phyloP scores from a whole-genome alignment of 2,888 invertebrate genomes.

The Clepsis dumicolana region DNA sequence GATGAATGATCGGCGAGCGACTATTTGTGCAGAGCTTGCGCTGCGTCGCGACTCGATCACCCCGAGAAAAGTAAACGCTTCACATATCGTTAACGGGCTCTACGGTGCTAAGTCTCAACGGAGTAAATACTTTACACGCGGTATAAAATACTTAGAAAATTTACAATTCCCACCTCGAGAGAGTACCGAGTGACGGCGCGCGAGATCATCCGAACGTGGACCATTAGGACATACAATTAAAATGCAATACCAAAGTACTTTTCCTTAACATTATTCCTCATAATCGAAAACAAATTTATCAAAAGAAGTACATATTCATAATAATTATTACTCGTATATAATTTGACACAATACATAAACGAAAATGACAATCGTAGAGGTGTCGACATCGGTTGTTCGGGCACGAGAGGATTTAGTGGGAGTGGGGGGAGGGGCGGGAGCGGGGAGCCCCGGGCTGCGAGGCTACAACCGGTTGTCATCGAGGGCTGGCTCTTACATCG shows the following conservation, averaged over 20 bases:
- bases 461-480: slow-evolving; percentile 72
- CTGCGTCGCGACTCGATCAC: slow-evolving; percentile 50
- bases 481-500: slow-evolving; percentile 82
- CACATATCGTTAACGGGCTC: slow-evolving; percentile 50
- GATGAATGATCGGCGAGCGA: slow-evolving; percentile 63
- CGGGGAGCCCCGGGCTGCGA: slow-evolving; percentile 42
- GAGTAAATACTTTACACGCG: slow-evolving; percentile 78
- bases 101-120: slow-evolving; percentile 70
- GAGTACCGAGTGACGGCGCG: slow-evolving; percentile 60
- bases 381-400: slow-evolving; percentile 42
- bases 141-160: slow-evolving; percentile 86
- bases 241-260: slow-evolving; percentile 82
- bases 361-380: slow-evolving; percentile 50
- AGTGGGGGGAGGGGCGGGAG: slow-evolving; percentile 36
- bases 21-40: slow-evolving; percentile 64
- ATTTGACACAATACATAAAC: slow-evolving; percentile 75
- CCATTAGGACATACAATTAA: slow-evolving; percentile 73
- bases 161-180: slow-evolving; percentile 78
- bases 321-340: slow-evolving; percentile 68
- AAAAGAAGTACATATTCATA: slow-evolving; percentile 77
- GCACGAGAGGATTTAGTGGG: slow-evolving; percentile 31
- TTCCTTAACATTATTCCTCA: slow-evolving; percentile 76
- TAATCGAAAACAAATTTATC: slow-evolving; percentile 81
- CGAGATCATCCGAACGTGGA: slow-evolving; percentile 66
- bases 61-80: slow-evolving; percentile 52